These are phyloP conservation scores for Glyptemys insculpta DNA, from an alignment of 2,797 vertebrate species.

Conservation along the genomic window DNA sequence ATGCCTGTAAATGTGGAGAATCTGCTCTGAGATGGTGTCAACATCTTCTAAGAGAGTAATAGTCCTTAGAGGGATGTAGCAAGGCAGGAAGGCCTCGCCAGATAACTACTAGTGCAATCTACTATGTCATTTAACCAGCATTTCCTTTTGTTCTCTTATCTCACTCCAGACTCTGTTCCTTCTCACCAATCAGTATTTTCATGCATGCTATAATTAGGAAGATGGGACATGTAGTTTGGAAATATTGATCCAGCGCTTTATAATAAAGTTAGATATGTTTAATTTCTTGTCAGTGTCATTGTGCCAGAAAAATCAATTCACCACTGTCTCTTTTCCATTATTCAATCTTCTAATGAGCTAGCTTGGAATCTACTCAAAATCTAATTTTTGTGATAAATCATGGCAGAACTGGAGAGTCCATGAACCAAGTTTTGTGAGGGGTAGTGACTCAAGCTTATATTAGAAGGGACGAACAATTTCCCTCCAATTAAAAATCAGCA, in stretches of 20 bases:
- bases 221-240: constrained; percentile 1
- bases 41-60: fast-evolving
- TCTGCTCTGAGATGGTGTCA: neutral
- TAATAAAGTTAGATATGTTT: constrained; percentile 54
- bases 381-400: constrained; percentile 44
- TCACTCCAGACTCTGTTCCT: neutral
- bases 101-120: too few relatives aligned
- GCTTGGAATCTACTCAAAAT: constrained; percentile 46
- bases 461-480: neutral
- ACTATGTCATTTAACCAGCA: neutral
- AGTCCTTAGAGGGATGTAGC: neutral
- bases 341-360: constrained; percentile 61
- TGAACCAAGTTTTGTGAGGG: neutral
- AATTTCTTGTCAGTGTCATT: constrained; percentile 65
- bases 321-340: constrained; percentile 53
- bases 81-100: neutral
- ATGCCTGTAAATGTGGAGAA: neutral
- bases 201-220: neutral
- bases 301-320: constrained; percentile 63
- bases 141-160: neutral
- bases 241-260: constrained; percentile 33
- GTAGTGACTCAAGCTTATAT: neutral
- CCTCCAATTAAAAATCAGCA: neutral
- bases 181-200: neutral
- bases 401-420: neutral